A percentile compares a stretch with the other conserved stretches of the same genome.
Conservation (phyloP, 2,888 invertebrate genomes). For the Aporophyla lueneburgensis region DNA sequence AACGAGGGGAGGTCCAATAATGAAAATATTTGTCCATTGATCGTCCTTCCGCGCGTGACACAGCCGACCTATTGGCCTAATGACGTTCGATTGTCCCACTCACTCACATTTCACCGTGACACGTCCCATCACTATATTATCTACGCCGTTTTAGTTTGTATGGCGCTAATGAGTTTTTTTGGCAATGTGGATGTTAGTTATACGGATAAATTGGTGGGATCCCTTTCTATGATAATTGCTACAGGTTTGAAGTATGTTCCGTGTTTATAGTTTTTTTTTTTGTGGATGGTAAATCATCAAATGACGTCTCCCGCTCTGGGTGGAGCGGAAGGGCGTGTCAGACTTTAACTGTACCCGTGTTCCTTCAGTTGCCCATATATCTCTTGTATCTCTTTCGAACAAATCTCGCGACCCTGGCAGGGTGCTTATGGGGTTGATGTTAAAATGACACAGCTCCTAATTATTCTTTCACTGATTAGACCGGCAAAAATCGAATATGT, state of each 20-base stretch:
- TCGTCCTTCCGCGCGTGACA: slow-evolving; percentile 74
- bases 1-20: slow-evolving; percentile 70
- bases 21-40: slow-evolving; percentile 76
- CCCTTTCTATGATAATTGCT: slow-evolving; percentile 12
- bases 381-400: too few species aligned
- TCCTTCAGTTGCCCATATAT: too few species aligned
- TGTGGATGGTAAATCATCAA: too few species aligned
- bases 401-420: too few species aligned
- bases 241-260: background rate
- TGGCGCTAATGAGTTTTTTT: slow-evolving; percentile 64
- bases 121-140: slow-evolving; percentile 61
- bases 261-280: background rate
- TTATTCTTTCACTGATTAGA: background rate
- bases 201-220: slow-evolving; percentile 16
- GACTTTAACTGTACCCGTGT: too few species aligned
- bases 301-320: too few species aligned
- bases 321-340: too few species aligned
- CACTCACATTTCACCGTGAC: slow-evolving; percentile 68
- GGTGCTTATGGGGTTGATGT: background rate
- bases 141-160: slow-evolving; percentile 56
- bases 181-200: slow-evolving; percentile 44
- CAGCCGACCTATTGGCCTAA: slow-evolving; percentile 73
- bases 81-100: slow-evolving; percentile 72
- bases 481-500: slow-evolving; percentile 7
- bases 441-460: background rate